A percentile compares a stretch with the other conserved stretches of the same genome.
phyloP scores from a whole-genome alignment of 2,888 invertebrate genomes.

The Drosophila silvestris region DNA sequence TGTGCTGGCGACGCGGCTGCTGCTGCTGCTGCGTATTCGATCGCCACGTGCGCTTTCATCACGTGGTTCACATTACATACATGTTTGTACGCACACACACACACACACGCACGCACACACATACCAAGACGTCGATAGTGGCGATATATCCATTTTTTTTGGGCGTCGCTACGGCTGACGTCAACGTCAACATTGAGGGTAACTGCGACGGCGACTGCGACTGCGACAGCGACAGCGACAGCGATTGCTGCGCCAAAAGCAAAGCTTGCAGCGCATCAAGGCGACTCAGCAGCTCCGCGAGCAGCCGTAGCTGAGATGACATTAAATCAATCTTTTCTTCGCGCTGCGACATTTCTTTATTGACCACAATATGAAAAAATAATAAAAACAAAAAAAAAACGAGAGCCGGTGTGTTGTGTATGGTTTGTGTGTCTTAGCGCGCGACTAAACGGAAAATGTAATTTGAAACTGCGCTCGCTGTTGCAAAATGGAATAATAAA shows the following conservation, averaged over 20 bases:
- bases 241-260: conserved; percentile 22
- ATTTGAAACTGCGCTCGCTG: conserved; percentile 13
- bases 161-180: conserved; percentile 27
- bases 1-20: conserved; percentile 6
- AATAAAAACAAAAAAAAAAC: background rate
- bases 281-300: conserved; percentile 28
- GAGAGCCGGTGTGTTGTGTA: background rate
- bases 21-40: conserved; percentile 28
- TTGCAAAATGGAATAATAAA: conserved; percentile 6
- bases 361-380: background rate
- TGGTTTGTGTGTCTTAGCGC: conserved; percentile 19
- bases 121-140: conserved; percentile 44
- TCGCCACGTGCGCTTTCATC: conserved; percentile 56
- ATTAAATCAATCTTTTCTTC: conserved; percentile 12
- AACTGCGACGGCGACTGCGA: conserved; percentile 16
- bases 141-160: conserved; percentile 55
- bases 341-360: conserved; percentile 18
- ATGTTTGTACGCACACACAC: conserved; percentile 8
- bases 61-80: conserved; percentile 36
- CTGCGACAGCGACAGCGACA: conserved; percentile 7
- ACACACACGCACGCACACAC: conserved; percentile 5
- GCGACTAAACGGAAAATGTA: conserved; percentile 45
- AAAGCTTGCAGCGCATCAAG: conserved; percentile 32
- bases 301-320: conserved; percentile 26
- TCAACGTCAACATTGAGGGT: conserved; percentile 4